phyloP scores from a whole-genome alignment of 2,113 vertebrate genomes.

The Psophia crepitans region DNA sequence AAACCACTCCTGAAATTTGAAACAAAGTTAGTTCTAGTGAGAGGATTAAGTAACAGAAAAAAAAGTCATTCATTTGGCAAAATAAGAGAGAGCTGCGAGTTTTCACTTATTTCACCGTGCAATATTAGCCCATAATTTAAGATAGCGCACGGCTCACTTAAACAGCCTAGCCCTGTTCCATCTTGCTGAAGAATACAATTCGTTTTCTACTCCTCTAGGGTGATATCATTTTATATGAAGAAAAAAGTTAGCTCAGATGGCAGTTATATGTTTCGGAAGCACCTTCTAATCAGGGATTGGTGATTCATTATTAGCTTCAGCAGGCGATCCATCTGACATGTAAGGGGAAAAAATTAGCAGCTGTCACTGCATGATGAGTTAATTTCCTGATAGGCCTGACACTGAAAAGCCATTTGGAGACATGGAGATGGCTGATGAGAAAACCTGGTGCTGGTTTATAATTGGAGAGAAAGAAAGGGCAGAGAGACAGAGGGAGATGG shows the following conservation, averaged over 20 bases:
- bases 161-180: constrained; percentile 58
- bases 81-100: constrained; percentile 60
- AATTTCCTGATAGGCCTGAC: constrained; percentile 97
- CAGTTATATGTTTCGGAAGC: constrained; percentile 83
- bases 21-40: constrained; percentile 36
- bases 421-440: constrained; percentile 84
- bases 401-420: constrained; percentile 85
- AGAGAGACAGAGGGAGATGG: constrained; percentile 36
- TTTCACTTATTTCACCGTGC: constrained; percentile 63
- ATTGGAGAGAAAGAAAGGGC: constrained; percentile 87
- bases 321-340: constrained; percentile 92
- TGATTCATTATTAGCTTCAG: constrained; percentile 95
- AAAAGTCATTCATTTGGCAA: constrained; percentile 54
- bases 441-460: constrained; percentile 87
- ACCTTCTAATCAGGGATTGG: constrained; percentile 91
- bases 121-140: constrained; percentile 73
- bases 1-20: constrained; percentile 6
- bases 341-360: constrained; percentile 96
- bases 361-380: constrained; percentile 95
- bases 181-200: constrained; percentile 70
- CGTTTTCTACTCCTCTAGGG: constrained; percentile 73
- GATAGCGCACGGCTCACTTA: constrained; percentile 45
- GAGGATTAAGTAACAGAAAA: constrained; percentile 23
- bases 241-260: constrained; percentile 79
- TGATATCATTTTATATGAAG: constrained; percentile 80